Conservation (phyloP, 2,113 vertebrate species). For the Amia ocellicauda region DNA sequence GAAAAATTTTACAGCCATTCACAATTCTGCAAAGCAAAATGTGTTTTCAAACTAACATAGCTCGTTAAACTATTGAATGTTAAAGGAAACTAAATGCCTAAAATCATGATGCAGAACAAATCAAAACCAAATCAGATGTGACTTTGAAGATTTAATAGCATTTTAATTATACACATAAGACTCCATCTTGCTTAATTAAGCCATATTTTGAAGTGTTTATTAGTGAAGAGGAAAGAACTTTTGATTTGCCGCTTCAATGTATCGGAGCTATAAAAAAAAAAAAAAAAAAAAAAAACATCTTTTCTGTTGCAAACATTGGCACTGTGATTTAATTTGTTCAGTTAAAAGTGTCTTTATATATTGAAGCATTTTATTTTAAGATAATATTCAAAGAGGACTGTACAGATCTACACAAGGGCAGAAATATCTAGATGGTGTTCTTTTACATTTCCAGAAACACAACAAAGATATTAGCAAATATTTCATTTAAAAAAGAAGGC, state of each 20-base stretch:
- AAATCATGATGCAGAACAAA: slow-evolving; percentile 2
- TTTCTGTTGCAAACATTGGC: neutral
- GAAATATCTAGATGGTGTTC: neutral
- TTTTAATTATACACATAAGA: slow-evolving; percentile 22
- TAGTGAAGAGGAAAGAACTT: neutral
- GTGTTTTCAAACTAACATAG: neutral
- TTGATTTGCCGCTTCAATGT: slow-evolving; percentile 1
- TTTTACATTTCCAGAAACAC: too few species aligned
- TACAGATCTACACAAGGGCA: neutral
- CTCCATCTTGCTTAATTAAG: slow-evolving; percentile 13
- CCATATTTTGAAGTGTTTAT: neutral
- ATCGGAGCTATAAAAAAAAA: neutral
- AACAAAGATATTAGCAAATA: too few species aligned
- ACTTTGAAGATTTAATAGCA: slow-evolving; percentile 24
- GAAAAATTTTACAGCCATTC: too few species aligned
- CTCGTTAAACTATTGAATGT: neutral
- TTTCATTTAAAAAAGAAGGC: neutral
- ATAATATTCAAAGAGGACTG: neutral
- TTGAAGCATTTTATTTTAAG: slow-evolving; percentile 12
- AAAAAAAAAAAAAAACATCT: neutral
- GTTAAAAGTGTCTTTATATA: slow-evolving; percentile 44
- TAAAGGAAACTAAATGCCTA: neutral
- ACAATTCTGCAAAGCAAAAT: neutral
- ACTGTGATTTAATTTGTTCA: slow-evolving; percentile 7
- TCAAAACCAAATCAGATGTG: slow-evolving; percentile 1